phyloP scores from a whole-genome alignment of 2,113 vertebrate species.

The Hippocampus guttulatus region DNA sequence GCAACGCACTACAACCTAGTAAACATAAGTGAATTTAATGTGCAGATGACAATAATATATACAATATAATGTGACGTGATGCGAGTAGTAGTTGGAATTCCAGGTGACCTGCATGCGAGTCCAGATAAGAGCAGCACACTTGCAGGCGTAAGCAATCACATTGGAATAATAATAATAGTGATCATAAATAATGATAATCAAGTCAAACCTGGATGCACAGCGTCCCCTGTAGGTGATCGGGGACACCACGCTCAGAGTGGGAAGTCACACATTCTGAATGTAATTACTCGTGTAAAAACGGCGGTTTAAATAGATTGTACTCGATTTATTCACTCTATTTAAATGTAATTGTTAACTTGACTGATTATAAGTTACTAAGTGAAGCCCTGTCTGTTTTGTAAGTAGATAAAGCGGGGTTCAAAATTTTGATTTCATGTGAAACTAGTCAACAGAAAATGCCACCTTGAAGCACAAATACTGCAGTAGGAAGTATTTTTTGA shows the following conservation, averaged over 20 bases:
- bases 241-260: not conserved
- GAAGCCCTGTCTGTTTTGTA: not conserved
- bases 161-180: slow-evolving; percentile 33
- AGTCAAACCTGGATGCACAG: slow-evolving; percentile 62
- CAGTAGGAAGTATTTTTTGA: no score
- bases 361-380: not conserved
- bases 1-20: not conserved
- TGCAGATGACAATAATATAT: not conserved
- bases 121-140: slow-evolving; percentile 71
- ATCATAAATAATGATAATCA: slow-evolving; percentile 36
- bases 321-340: not conserved
- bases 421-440: not conserved
- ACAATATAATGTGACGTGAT: not conserved
- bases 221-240: slow-evolving; percentile 63
- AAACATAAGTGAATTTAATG: not conserved
- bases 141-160: slow-evolving; percentile 58
- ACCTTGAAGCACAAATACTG: not conserved
- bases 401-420: not conserved
- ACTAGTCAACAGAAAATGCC: not conserved
- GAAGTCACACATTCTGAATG: not conserved
- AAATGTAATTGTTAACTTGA: not conserved
- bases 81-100: slow-evolving; percentile 3
- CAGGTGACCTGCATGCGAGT: slow-evolving; percentile 67
- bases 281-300: not conserved
- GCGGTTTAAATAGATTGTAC: not conserved